phyloP scores from a whole-genome alignment of 1,140 invertebrate genomes.

The Yoshiicerus persimilis region DNA sequence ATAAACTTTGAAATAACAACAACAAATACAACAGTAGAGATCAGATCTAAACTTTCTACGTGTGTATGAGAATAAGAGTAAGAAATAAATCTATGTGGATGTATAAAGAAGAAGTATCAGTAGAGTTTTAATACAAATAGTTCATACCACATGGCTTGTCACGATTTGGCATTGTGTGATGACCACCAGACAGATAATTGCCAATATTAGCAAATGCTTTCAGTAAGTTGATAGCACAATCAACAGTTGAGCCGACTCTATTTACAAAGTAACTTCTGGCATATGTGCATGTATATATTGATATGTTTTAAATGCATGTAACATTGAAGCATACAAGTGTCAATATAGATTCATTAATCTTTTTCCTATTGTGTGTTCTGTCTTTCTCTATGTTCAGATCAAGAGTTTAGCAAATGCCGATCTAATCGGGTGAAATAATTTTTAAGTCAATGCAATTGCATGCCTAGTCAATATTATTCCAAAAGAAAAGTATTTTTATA shows the following conservation, averaged over 20 bases:
- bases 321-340: background rate
- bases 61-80: background rate
- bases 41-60: background rate
- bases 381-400: background rate
- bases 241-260: background rate
- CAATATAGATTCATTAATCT: background rate
- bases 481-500: background rate
- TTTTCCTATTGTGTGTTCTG: background rate
- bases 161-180: background rate
- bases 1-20: background rate
- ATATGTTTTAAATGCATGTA: background rate
- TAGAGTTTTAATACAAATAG: background rate
- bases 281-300: background rate
- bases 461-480: background rate
- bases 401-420: background rate
- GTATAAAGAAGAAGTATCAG: background rate
- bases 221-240: background rate
- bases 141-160: background rate
- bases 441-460: background rate
- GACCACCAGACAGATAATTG: slow-evolving; percentile 4
- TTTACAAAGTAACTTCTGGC: background rate
- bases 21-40: background rate
- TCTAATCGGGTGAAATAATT: background rate
- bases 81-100: background rate
- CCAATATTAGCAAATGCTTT: slow-evolving; percentile 4